phyloP scores from a whole-genome alignment of 2,113 vertebrate genomes.

The Odontophorus gujanensis region DNA sequence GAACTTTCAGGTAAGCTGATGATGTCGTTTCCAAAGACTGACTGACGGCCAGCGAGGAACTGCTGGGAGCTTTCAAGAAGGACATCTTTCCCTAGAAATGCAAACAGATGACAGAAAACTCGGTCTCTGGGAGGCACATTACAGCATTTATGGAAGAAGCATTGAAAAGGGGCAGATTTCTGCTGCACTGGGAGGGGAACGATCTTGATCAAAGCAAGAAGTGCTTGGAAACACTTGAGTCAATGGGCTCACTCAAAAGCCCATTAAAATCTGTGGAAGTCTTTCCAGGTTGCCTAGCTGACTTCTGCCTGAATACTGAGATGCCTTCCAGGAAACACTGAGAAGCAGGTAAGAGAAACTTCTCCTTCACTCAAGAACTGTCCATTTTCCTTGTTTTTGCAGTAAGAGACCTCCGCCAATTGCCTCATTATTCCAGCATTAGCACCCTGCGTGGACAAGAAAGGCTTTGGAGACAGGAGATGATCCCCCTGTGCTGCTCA shows the following conservation, averaged over 20 bases:
- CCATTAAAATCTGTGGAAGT: background rate
- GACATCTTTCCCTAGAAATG: slow-evolving; percentile 56
- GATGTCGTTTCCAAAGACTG: slow-evolving; percentile 37
- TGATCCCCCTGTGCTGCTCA: background rate
- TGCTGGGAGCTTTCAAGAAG: slow-evolving; percentile 51
- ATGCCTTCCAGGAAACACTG: background rate
- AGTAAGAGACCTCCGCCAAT: background rate
- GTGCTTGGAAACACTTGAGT: background rate
- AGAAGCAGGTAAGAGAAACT: background rate
- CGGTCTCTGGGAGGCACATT: background rate
- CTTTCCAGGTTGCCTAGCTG: background rate
- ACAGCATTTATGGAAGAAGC: background rate
- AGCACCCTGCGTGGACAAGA: background rate
- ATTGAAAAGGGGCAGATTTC: background rate
- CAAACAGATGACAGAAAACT: background rate
- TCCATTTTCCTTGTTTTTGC: background rate
- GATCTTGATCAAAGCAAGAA: background rate
- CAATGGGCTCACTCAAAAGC: background rate
- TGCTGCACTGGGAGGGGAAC: background rate
- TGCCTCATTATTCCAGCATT: background rate
- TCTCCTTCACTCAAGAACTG: background rate
- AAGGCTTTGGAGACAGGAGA: background rate
- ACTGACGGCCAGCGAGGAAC: slow-evolving; percentile 17
- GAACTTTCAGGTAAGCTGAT: slow-evolving; percentile 54
- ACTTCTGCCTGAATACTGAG: background rate